These are phyloP conservation scores for Donacobius atricapilla DNA, from an alignment of 2,113 vertebrate genomes.

Conservation along the genomic window DNA sequence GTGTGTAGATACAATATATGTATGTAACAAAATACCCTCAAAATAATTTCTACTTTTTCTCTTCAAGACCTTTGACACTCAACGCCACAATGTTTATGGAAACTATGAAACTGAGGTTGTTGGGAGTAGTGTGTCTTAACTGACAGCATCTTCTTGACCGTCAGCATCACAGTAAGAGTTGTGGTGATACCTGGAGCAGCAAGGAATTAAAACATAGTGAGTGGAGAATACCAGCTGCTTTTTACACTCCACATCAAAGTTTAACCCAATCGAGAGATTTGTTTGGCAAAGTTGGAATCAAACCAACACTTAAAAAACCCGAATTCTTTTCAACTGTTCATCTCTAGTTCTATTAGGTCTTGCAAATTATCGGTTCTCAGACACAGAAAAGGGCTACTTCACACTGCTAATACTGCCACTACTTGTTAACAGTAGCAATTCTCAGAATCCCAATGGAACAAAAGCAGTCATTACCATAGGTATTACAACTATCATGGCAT, in stretches of 20 bases:
- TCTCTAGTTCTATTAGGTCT: not conserved
- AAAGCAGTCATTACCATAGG: not conserved
- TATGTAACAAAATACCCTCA: not conserved
- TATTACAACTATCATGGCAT: not conserved
- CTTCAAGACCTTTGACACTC: not conserved
- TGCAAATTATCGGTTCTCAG: not conserved
- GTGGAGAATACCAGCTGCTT: not conserved
- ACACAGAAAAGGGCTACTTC: not conserved
- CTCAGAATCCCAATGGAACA: not conserved
- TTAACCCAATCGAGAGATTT: not conserved
- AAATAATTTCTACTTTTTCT: not conserved
- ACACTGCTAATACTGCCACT: not conserved
- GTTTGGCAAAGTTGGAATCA: not conserved
- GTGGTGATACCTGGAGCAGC: not conserved
- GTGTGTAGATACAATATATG: fast-evolving
- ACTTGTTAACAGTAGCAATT: not conserved
- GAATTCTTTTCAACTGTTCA: not conserved
- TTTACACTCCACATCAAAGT: not conserved
- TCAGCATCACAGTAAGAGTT: not conserved
- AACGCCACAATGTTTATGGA: not conserved
- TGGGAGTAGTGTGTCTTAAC: not conserved
- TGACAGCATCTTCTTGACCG: not conserved
- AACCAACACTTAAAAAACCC: not conserved
- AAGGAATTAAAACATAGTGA: not conserved
- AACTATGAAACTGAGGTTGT: not conserved